Base-by-base conservation (phyloP, 1,140 invertebrate species). In the Drosophila nigromelanica region DNA sequence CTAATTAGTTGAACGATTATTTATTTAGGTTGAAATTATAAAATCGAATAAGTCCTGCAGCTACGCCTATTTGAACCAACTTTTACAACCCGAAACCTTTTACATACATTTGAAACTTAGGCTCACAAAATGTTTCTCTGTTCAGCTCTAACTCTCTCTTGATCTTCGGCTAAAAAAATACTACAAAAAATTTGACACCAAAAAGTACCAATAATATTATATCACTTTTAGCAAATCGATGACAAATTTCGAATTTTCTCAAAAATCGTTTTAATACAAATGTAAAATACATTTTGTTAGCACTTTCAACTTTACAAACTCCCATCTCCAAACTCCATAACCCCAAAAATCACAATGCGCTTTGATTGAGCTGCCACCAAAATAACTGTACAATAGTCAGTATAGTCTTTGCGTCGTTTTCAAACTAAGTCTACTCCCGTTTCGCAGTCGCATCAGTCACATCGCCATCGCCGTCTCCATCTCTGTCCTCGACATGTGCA, bases 261-360 rank as follows among this genome's bases (percentile, higher is more conserved):
- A 76, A 81, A 87, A 82, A 87, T 77, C 58, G 47, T 82, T 82
- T 62, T 63, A 78, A 78, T 79, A 78, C 63, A 78, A 63, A 56
- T 52, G 70, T 50, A 59, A 71, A 68, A 68, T 55, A 60, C 48
- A 66, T 73, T 85, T 66, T 55, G 45, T 50, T 52, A 67, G 70
- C 61, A 73, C 47, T 80, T 73, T 50, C 73, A 43, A 58, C 39
- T 58, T 58, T 70, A 67, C 56, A 75, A 60, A 42, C 62, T 45
- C 40, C 30, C 3, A 14, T 7, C 10, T 14, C 48, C 47, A n/a
- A 12, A 55, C 35, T 59, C 27, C 30, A 18, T 59, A 42, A 42
- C 60, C 68, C 80, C 61, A 76, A 80, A 82, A 89, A 91, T 91
- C 90, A 91, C 90, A 91, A 78, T 91, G 78, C 86, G 90, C 90